Evolutionary conservation across 2,888 invertebrate genomes (phyloP).

Genomic region (Eristalis arbustorum): DNA sequence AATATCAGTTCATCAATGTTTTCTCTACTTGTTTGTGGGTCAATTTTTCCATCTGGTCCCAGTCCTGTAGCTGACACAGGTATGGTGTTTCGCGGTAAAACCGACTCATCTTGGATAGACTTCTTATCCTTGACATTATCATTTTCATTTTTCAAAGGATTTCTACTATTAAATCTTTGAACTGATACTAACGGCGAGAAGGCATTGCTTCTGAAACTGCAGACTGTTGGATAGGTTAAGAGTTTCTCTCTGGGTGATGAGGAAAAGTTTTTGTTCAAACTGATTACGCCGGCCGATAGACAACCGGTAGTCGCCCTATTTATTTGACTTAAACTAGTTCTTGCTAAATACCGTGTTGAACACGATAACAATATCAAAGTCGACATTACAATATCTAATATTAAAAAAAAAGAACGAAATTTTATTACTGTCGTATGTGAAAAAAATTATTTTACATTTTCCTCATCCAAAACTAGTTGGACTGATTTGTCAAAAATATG

Average conservation of each 20-base stretch:
- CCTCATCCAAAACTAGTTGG: slow-evolving; percentile 15
- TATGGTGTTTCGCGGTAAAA: background rate
- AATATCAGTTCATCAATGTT: slow-evolving; percentile 74
- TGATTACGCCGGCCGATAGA: slow-evolving; percentile 38
- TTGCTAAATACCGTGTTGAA: slow-evolving; percentile 30
- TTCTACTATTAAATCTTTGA: background rate
- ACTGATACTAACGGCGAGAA: slow-evolving; percentile 1
- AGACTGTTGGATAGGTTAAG: slow-evolving; percentile 50
- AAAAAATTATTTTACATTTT: slow-evolving; percentile 32
- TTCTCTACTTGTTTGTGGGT: slow-evolving; percentile 58
- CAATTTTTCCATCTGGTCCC: slow-evolving; percentile 11
- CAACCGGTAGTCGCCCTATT: slow-evolving; percentile 11
- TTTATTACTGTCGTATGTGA: background rate
- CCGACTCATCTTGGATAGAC: slow-evolving; percentile 24
- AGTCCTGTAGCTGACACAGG: background rate
- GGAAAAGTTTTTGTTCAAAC: slow-evolving; percentile 14
- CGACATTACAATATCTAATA: slow-evolving; percentile 18
- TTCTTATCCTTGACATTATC: background rate
- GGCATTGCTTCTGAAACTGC: slow-evolving; percentile 6
- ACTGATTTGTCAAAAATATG: slow-evolving; percentile 12
- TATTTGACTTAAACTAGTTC: slow-evolving; percentile 24
- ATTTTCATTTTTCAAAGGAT: background rate
- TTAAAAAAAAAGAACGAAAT: background rate
- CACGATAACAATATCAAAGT: slow-evolving; percentile 44
- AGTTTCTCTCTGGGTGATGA: slow-evolving; percentile 18